Evolutionary conservation across 1,140 invertebrate species (phyloP).

Genomic region (Brachionus koreanus): DNA sequence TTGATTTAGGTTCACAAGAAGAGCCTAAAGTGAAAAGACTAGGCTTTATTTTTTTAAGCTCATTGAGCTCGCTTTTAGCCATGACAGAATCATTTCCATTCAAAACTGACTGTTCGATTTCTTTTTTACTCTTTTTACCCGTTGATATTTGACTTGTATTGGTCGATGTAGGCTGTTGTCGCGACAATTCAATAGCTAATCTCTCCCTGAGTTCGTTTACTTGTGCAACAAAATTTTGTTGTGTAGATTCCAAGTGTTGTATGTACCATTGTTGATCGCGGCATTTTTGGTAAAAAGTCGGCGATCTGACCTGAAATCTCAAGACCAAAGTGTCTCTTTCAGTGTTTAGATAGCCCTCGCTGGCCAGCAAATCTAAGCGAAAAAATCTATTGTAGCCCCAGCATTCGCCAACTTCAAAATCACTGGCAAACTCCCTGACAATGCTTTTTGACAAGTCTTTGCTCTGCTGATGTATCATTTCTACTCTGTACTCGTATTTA

Average conservation of each 20-base stretch:
- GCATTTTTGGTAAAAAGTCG: slow-evolving; percentile 86
- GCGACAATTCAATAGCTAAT: not conserved
- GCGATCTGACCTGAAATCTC: slow-evolving; percentile 80
- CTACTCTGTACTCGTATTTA: slow-evolving; percentile 87
- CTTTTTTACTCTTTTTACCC: not conserved
- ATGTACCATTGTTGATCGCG: slow-evolving; percentile 88
- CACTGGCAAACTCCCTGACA: slow-evolving; percentile 78
- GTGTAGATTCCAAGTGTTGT: slow-evolving; percentile 73
- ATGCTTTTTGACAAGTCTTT: slow-evolving; percentile 82
- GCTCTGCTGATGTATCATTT: slow-evolving; percentile 86
- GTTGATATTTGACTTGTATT: not conserved
- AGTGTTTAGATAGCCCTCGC: slow-evolving; percentile 73
- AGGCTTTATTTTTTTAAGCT: slow-evolving; percentile 16
- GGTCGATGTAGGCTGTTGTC: slow-evolving; percentile 28
- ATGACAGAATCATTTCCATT: not conserved
- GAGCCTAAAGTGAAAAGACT: not conserved
- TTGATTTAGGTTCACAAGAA: not conserved
- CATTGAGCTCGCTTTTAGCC: not conserved
- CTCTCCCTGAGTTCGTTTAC: slow-evolving; percentile 65
- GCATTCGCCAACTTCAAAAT: slow-evolving; percentile 94
- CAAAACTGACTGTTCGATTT: not conserved
- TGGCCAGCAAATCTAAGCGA: slow-evolving; percentile 77
- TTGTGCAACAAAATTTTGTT: slow-evolving; percentile 73
- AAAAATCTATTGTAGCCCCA: slow-evolving; percentile 95
- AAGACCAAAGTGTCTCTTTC: slow-evolving; percentile 56